Evolutionary conservation across 2,888 invertebrate species (phyloP).

Genomic region (Ptychoptera albimana): DNA sequence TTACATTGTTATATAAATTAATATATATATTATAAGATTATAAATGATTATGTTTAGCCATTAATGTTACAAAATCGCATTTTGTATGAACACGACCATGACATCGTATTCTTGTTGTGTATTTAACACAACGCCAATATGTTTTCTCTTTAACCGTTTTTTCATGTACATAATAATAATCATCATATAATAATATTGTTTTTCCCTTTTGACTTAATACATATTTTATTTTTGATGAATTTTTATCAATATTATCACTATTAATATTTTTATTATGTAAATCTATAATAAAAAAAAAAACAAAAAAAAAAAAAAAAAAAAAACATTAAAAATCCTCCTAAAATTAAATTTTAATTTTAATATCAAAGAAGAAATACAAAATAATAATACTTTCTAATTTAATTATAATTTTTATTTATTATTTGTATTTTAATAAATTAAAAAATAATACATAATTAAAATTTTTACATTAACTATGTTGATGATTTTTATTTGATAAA

Average conservation of each 20-base stretch:
- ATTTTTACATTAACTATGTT: neutral
- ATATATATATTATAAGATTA: neutral
- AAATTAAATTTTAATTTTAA: neutral
- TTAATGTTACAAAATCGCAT: conserved; percentile 18
- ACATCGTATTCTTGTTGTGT: conserved; percentile 24
- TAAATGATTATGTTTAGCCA: conserved; percentile 22
- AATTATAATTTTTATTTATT: neutral
- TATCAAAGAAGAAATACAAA: neutral
- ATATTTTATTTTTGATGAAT: conserved; percentile 2
- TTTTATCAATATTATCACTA: too few species aligned
- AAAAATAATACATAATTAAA: neutral
- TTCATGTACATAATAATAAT: conserved; percentile 25
- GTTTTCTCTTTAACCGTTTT: conserved; percentile 23
- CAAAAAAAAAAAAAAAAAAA: neutral
- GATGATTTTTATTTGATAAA: neutral
- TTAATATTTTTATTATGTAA: neutral
- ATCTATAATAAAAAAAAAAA: neutral
- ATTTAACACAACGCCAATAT: conserved; percentile 30
- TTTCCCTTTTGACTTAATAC: conserved; percentile 26
- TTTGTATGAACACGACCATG: conserved; percentile 25
- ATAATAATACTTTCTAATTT: neutral
- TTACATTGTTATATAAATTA: neutral
- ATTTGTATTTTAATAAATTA: neutral
- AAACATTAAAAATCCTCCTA: neutral
- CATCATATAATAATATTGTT: conserved; percentile 19